Evolutionary conservation across 1,140 invertebrate species (phyloP).

Genomic region (Halyomorpha halys): DNA sequence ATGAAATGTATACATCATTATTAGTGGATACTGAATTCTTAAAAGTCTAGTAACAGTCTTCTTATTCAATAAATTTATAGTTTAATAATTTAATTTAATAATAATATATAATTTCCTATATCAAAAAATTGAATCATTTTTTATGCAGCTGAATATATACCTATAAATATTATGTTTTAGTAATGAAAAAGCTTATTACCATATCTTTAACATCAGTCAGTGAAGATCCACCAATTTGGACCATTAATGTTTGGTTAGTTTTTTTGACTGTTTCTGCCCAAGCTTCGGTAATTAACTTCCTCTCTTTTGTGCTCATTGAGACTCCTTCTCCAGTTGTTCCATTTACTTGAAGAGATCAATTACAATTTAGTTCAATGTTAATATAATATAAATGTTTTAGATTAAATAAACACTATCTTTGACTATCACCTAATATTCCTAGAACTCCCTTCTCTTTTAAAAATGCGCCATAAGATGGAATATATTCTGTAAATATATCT

Average conservation of each 20-base stretch:
- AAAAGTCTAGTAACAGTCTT: too few species aligned
- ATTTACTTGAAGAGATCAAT: slow-evolving; percentile 46
- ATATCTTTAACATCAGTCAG: slow-evolving; percentile 59
- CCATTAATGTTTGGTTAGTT: slow-evolving; percentile 53
- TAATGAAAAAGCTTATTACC: slow-evolving; percentile 39
- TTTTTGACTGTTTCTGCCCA: slow-evolving; percentile 50
- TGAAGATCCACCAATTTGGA: slow-evolving; percentile 65
- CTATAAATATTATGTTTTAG: background rate
- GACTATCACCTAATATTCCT: slow-evolving; percentile 51
- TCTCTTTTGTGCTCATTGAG: slow-evolving; percentile 54
- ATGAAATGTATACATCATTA: too few species aligned
- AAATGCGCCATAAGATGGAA: slow-evolving; percentile 51
- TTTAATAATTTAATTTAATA: too few species aligned
- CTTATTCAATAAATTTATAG: too few species aligned
- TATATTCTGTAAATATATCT: slow-evolving; percentile 44
- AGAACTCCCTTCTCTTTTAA: slow-evolving; percentile 46
- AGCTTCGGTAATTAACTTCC: slow-evolving; percentile 54
- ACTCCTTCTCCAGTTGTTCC: slow-evolving; percentile 69
- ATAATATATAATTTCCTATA: too few species aligned
- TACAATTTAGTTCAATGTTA: slow-evolving; percentile 4
- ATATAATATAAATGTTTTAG: background rate
- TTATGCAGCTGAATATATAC: background rate
- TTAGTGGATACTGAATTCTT: too few species aligned
- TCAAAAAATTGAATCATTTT: too few species aligned
- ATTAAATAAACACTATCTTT: background rate